Evolutionary conservation across 2,113 vertebrate species (phyloP), one percentile per base, ranked within the genome.

Genomic region (Sialia sialis): DNA sequence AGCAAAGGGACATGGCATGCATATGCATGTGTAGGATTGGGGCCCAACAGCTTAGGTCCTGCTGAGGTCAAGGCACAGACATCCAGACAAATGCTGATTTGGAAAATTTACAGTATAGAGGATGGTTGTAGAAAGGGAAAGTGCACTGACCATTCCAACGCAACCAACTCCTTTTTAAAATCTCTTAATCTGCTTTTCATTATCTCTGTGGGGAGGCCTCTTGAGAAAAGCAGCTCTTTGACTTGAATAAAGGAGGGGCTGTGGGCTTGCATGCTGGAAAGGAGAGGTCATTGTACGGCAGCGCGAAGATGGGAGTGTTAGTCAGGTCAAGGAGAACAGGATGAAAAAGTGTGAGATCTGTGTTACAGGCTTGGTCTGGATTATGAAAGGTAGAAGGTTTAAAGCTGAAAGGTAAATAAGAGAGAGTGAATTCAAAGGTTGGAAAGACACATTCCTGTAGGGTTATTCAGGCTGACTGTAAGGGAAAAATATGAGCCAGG

Each of bases 121-220:
- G 78, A 91, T 11, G 59, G 70, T 55, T 85, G 89, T 69, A 95
- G 94, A 95, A 97, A 97, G 94, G 93, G 93, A 97, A 95, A 96
- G 95, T 49, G 0, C 87, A 73, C 87, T 97, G 95, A 94, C 94
- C 95, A 94, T 91, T 94, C 93, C 93, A 73, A 94, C 91, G 69
- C 74, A 97, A 93, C 89, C 87, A 94, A 90, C 63, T 95, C 81
- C 77, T 91, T 94, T 94, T 83, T 91, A 3, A 94, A 95, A 97
- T 96, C 96, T 96, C 95, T 95, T 97, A 95, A 95, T 97, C 95
- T 96, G 96, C 93, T 96, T 97, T 97, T 96, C 94, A 96, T 97
- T 97, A 95, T 97, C 95, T 97, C 95, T 68, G 78, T 92, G 95
- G 94, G 96, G 94, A 95, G 96, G 95, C 93, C 95, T 95, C 96